Evolutionary conservation across 2,797 vertebrate species (phyloP).

Genomic region (Etheostoma nigrum): DNA sequence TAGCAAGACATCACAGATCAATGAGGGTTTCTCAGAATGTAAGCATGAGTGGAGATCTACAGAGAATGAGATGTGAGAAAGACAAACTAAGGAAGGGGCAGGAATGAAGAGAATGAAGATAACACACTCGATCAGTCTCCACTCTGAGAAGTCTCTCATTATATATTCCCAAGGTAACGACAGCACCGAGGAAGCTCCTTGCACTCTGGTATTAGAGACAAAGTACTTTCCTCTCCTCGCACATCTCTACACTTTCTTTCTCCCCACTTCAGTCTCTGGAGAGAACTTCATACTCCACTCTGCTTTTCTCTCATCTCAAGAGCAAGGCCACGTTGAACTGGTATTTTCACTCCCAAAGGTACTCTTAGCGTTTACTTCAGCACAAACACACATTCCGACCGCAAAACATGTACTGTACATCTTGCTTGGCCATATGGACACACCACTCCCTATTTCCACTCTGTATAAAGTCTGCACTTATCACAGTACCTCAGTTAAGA

Average conservation of each 20-base stretch:
- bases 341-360: constrained; percentile 14
- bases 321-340: constrained; percentile 21
- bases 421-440: not conserved
- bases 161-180: constrained; percentile 51
- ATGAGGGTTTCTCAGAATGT: constrained; percentile 14
- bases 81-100: constrained; percentile 22
- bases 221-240: constrained; percentile 27
- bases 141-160: constrained; percentile 59
- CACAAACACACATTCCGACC: not conserved
- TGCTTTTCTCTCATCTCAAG: constrained; percentile 15
- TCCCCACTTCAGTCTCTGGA: constrained; percentile 32
- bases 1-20: constrained; percentile 42
- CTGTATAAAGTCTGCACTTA: not conserved
- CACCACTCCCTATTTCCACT: not conserved
- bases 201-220: constrained; percentile 53
- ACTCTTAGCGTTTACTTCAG: not conserved
- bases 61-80: constrained; percentile 24
- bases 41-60: constrained; percentile 18
- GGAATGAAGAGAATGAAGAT: constrained; percentile 42
- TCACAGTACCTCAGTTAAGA: not conserved
- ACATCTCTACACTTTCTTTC: constrained; percentile 27
- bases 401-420: not conserved
- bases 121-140: constrained; percentile 60
- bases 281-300: constrained; percentile 19
- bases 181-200: constrained; percentile 42